Conservation (phyloP, 2,113 vertebrate species). For the Xiphias gladius region DNA sequence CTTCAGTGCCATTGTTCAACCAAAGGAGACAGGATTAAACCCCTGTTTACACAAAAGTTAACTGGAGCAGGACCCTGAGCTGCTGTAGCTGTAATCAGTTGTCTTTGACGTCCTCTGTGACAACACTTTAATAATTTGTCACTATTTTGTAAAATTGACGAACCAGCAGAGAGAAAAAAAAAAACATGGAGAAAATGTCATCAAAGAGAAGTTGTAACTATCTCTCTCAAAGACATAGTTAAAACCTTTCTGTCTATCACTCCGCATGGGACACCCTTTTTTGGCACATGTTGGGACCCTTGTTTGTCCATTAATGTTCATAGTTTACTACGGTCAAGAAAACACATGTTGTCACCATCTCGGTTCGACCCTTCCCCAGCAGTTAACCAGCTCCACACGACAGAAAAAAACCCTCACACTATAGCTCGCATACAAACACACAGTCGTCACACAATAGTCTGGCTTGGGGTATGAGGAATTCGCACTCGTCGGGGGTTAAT, state of each 20-base stretch:
- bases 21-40: not conserved
- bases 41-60: not conserved
- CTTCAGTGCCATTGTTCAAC: too few species aligned
- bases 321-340: conserved; percentile 24
- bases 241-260: not conserved
- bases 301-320: not conserved
- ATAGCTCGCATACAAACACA: conserved; percentile 45
- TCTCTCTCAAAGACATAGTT: not conserved
- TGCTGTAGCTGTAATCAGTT: not conserved
- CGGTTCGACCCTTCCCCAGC: conserved; percentile 45
- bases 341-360: conserved; percentile 12
- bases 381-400: conserved; percentile 69
- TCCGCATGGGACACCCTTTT: not conserved
- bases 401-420: conserved; percentile 36
- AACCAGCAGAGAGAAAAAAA: not conserved
- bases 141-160: not conserved
- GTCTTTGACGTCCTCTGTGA: not conserved
- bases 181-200: too few species aligned
- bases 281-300: not conserved
- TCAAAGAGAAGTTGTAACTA: not conserved
- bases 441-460: conserved; percentile 63
- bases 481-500: conserved; percentile 70
- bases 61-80: too few species aligned
- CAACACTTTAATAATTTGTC: not conserved
- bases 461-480: conserved; percentile 38